Evolutionary conservation across 2,113 vertebrate genomes (phyloP).

Genomic region (Garra rufa): DNA sequence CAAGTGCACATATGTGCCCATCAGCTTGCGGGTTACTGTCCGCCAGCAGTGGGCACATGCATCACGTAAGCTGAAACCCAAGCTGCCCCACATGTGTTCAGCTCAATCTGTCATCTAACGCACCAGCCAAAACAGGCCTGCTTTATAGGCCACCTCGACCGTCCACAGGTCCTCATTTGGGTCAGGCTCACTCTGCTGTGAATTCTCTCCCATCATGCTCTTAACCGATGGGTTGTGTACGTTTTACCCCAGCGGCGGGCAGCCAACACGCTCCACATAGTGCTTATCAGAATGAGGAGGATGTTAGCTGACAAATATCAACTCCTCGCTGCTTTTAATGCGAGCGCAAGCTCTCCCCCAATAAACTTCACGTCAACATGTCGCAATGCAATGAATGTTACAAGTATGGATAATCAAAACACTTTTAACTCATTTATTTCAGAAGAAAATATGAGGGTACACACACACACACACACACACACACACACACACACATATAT

Average conservation of each 20-base stretch:
- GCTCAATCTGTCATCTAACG: slow-evolving; percentile 12
- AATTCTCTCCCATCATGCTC: not conserved
- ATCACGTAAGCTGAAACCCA: slow-evolving; percentile 18
- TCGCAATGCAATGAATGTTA: not conserved
- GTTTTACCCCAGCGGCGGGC: not conserved
- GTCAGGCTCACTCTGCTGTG: not conserved
- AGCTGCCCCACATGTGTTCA: slow-evolving; percentile 13
- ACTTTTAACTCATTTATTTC: not conserved
- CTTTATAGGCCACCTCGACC: not conserved
- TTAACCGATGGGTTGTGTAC: not conserved
- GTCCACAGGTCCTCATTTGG: not conserved
- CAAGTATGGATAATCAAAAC: not conserved
- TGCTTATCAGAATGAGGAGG: not conserved
- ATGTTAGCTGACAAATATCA: slow-evolving; percentile 16
- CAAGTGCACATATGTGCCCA: not conserved
- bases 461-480: not conserved
- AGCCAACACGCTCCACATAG: not conserved
- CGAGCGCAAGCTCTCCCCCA: not conserved
- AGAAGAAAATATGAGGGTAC: not conserved
- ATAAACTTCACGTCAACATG: slow-evolving; percentile 2
- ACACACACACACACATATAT: too few relatives aligned
- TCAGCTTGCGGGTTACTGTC: not conserved
- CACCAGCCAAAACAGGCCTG: not conserved
- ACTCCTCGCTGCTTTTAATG: not conserved
- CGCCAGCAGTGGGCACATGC: slow-evolving; percentile 27